These are phyloP conservation scores for Dunckerocampus dactyliophorus DNA, from an alignment of 2,113 vertebrate genomes.

Conservation along the genomic window DNA sequence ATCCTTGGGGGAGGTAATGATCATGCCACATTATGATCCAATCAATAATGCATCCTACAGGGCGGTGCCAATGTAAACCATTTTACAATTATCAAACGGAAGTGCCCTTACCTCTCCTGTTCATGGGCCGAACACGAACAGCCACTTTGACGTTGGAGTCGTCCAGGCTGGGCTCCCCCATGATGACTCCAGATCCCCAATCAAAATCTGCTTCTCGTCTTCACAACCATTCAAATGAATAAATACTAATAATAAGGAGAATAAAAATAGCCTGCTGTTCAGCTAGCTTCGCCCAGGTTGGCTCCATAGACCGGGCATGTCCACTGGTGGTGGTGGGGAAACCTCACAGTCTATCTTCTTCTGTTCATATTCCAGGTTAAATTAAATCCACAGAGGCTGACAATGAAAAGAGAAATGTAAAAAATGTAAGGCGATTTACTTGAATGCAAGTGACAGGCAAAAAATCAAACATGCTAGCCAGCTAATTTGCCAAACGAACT, in stretches of 20 bases:
- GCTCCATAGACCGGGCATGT: constrained; percentile 56
- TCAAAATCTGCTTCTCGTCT: constrained; percentile 39
- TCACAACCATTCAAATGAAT: constrained; percentile 33
- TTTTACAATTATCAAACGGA: not conserved
- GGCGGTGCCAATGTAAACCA: not conserved
- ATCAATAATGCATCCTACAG: not conserved
- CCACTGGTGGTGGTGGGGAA: constrained; percentile 33
- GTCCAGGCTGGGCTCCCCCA: constrained; percentile 75
- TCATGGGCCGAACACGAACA: constrained; percentile 92
- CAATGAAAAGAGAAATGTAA: constrained; percentile 11
- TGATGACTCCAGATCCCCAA: constrained; percentile 52
- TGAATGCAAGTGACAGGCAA: constrained; percentile 28
- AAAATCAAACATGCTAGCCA: constrained; percentile 39
- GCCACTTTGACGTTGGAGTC: constrained; percentile 96
- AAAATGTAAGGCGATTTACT: constrained; percentile 16
- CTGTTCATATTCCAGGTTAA: constrained; percentile 42
- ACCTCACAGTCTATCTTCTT: constrained; percentile 42
- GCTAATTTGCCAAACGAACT: constrained; percentile 58
- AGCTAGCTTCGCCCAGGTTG: constrained; percentile 49
- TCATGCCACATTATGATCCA: not conserved
- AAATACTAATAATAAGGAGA: constrained; percentile 23
- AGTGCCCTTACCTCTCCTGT: constrained; percentile 85
- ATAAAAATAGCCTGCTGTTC: constrained; percentile 31
- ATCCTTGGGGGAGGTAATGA: not conserved
- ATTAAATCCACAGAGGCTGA: constrained; percentile 35